Evolutionary conservation across 1,140 invertebrate genomes (phyloP), one percentile per base, ranked within the genome.

Genomic region (Gryllus bimaculatus): DNA sequence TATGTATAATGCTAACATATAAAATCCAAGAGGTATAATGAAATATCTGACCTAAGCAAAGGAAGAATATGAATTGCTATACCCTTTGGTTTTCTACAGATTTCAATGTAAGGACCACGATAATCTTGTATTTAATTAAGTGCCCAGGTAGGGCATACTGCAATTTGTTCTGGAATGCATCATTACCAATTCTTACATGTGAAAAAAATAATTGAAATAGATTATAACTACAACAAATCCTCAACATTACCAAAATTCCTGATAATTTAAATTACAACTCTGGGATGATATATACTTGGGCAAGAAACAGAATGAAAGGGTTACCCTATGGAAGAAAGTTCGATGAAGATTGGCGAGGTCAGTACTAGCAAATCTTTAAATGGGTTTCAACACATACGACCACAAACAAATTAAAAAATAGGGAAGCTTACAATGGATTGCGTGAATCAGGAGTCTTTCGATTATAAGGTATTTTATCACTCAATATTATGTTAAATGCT

Each of bases 401-500:
- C n/a, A 21, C 26, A 75, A 75, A 10, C 39, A 80, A 76, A 89
- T 90, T 78, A 81, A 83, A 83, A 77, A 82, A 82, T 78, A 79
- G 10, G n/a, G 79, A 75, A 77, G 87, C 88, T 89, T 87, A 95
- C 92, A 89, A 87, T 47, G 88, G 84, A 87, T 96, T 91, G 80
- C 96, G 88, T 75, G 94, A 92, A 87, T 98, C 96, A 8, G 91
- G 91, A 49, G 98, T 83, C 66, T 92, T 92, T 82, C 96, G 87
- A 84, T 95, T 94, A 26, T 95, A 86, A 0, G 95, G 90, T 82
- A 98, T 96, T 86, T 92, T 93, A 84, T 98, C 94, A 84, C 95
- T 97, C 3, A 96, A 88, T 74, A 95, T 88, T 49, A 94, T 92
- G 87, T 98, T 98, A 83, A 98, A 96, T 7, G 96, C 96, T 86